A percentile compares a stretch with the other conserved stretches of the same genome.
phyloP scores from a whole-genome alignment of 2,113 vertebrate genomes.

The Tetraodon nigroviridis region DNA sequence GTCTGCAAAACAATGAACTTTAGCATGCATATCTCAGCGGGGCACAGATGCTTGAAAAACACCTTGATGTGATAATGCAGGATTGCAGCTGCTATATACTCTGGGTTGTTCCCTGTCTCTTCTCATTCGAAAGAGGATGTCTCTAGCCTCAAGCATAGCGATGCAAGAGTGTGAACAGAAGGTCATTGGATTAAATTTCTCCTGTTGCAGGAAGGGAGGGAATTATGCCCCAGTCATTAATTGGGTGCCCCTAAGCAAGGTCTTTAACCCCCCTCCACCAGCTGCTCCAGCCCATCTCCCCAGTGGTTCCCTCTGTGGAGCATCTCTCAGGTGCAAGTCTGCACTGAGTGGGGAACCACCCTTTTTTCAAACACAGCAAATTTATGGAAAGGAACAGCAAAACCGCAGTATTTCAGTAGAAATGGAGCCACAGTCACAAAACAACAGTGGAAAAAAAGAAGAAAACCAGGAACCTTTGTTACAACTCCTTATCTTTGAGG shows the following conservation, averaged over 20 bases:
- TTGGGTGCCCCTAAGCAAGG: conserved; percentile 63
- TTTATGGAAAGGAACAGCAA: conserved; percentile 22
- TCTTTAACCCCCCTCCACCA: conserved; percentile 32
- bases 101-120: conserved; percentile 10
- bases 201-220: conserved; percentile 30
- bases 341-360: conserved; percentile 10
- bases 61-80: conserved; percentile 41
- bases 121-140: conserved; percentile 31
- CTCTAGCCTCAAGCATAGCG: conserved; percentile 44
- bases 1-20: conserved; percentile 48
- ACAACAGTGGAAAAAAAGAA: conserved; percentile 49
- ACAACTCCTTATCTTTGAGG: conserved; percentile 62
- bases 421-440: conserved; percentile 50
- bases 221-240: conserved; percentile 57
- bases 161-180: conserved; percentile 48
- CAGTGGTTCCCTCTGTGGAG: conserved; percentile 14
- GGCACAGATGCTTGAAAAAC: conserved; percentile 37
- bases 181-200: conserved; percentile 58
- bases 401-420: conserved; percentile 17
- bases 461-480: conserved; percentile 22
- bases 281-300: conserved; percentile 32
- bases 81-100: conserved; percentile 11
- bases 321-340: conserved; percentile 35
- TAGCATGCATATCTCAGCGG: conserved; percentile 36
- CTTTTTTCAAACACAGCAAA: conserved; percentile 5